A percentile compares a stretch with the other conserved stretches of the same genome.
These are phyloP conservation scores for Simalia tracyae DNA, from an alignment of 2,797 vertebrate species.

Conservation along the genomic window DNA sequence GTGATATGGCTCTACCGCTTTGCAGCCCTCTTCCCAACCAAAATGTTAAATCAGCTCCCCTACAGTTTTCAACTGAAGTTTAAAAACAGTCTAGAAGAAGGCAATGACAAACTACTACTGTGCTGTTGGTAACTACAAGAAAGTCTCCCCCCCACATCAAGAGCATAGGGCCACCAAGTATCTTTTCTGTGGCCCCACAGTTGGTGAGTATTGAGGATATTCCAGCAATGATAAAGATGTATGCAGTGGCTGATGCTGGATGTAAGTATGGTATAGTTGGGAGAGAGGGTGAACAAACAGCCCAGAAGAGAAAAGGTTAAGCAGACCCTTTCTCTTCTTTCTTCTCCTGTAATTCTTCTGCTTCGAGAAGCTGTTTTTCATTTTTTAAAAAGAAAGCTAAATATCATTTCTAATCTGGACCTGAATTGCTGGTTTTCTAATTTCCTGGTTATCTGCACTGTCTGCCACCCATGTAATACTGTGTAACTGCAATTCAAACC, in stretches of 20 bases:
- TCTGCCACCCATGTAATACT: not conserved
- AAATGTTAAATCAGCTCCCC: not conserved
- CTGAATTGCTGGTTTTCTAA: not conserved
- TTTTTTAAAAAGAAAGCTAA: not conserved
- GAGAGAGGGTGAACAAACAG: not conserved
- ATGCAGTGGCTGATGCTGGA: not conserved
- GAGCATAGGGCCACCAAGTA: not conserved
- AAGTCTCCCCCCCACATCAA: not conserved
- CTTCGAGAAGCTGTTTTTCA: not conserved
- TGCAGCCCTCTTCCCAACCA: not conserved
- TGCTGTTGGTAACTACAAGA: not conserved
- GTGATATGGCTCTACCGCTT: not conserved
- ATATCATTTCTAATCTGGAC: not conserved
- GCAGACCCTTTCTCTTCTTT: not conserved
- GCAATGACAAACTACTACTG: not conserved
- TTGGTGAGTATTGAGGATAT: not conserved
- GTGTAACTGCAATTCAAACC: not conserved
- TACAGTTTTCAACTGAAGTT: not conserved
- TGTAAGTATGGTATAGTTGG: not conserved
- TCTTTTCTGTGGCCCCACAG: not conserved
- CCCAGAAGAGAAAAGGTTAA: not conserved
- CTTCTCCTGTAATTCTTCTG: not conserved
- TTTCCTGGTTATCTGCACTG: not conserved
- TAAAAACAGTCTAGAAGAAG: not conserved
- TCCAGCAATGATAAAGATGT: not conserved